Conservation (phyloP, 2,113 vertebrate species). For the Polyodon spathula region DNA sequence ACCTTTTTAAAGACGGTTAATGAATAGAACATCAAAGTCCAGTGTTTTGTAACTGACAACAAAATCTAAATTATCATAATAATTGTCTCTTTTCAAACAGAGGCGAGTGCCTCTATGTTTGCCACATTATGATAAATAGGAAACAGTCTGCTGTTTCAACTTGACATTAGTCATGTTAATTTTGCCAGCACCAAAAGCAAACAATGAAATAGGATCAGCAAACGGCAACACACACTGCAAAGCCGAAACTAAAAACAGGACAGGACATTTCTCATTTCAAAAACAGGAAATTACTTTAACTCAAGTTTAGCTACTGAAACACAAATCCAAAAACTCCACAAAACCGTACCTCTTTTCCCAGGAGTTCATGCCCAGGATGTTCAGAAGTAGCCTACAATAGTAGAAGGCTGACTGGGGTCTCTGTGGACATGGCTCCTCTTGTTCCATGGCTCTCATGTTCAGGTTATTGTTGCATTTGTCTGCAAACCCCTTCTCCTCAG, state of each 20-base stretch:
- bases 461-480: constrained; percentile 77
- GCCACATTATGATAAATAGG: constrained; percentile 17
- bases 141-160: constrained; percentile 19
- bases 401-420: constrained; percentile 92
- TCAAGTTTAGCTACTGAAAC: neutral
- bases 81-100: constrained; percentile 18
- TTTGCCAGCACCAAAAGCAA: too few species aligned
- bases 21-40: constrained; percentile 6
- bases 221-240: too few species aligned
- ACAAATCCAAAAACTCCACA: neutral
- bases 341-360: constrained; percentile 92
- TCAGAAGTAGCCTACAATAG: constrained; percentile 94
- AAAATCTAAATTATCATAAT: constrained; percentile 16
- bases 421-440: constrained; percentile 75
- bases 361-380: constrained; percentile 95
- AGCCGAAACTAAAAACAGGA: too few species aligned
- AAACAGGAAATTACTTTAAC: neutral
- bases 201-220: too few species aligned
- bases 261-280: too few species aligned
- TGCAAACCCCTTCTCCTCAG: constrained; percentile 85
- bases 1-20: constrained; percentile 32
- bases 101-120: constrained; percentile 10
- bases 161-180: constrained; percentile 5
- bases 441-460: constrained; percentile 82
- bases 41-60: neutral